These are phyloP conservation scores for Drosophila sucinea DNA, from an alignment of 1,140 invertebrate genomes.

Conservation along the genomic window DNA sequence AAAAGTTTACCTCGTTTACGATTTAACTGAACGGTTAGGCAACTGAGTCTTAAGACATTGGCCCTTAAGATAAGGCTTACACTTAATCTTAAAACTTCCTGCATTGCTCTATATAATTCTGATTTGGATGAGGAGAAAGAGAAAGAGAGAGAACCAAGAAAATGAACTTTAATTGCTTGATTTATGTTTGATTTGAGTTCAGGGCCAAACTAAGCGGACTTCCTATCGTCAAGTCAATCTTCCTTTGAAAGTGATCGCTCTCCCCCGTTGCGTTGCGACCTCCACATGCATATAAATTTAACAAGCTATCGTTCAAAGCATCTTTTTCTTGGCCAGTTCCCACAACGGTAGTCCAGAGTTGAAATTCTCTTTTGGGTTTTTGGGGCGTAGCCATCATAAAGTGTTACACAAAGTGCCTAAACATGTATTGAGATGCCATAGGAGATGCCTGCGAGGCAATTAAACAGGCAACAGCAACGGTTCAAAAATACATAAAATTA, in stretches of 20 bases:
- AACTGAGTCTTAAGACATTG: neutral
- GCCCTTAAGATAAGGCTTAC: neutral
- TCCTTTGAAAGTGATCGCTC: conserved; percentile 32
- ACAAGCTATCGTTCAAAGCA: conserved; percentile 40
- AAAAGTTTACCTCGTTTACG: neutral
- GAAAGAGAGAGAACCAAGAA: conserved; percentile 3
- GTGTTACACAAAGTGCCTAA: conserved; percentile 80
- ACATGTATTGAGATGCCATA: conserved; percentile 77
- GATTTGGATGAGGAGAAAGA: neutral
- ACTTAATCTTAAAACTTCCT: neutral
- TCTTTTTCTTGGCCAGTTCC: conserved; percentile 50
- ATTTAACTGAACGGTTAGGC: neutral
- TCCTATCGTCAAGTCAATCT: conserved; percentile 18
- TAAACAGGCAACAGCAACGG: conserved; percentile 55
- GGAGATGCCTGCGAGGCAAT: conserved; percentile 67
- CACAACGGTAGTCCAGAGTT: conserved; percentile 62
- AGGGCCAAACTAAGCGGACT: conserved; percentile 27
- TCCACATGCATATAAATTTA: conserved; percentile 21
- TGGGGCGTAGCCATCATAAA: conserved; percentile 72
- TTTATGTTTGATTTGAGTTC: conserved; percentile 25
- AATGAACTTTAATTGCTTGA: conserved; percentile 20
- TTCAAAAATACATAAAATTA: conserved; percentile 71
- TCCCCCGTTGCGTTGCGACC: neutral
- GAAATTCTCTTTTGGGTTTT: conserved; percentile 13
- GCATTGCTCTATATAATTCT: conserved; percentile 7